Base-by-base conservation (phyloP, 1,140 invertebrate genomes). In the Agraylea sexmaculata region DNA sequence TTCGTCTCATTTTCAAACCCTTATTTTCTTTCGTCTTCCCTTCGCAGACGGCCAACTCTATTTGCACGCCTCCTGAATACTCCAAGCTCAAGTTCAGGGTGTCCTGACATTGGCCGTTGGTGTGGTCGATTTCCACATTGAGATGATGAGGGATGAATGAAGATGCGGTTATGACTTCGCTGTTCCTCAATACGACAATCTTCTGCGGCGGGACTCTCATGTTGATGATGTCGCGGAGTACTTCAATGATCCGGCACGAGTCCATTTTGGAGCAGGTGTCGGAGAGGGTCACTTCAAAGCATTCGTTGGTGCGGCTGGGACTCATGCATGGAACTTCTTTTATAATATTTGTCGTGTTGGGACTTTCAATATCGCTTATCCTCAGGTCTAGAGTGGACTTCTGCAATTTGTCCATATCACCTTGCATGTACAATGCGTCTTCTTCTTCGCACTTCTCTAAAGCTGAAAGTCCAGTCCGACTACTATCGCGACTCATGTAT, bases 1-100 rank as follows among this genome's bases (percentile, higher is more conserved):
- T 88, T 56, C 87, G 70, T 40, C 88, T 66, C 73, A 94, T 79
- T 54, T 91, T 91, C 42, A 94, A 72, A 5, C 87, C 85, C 50
- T 87, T 89, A 30, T 78, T 75, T 53, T 83, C 78, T 45, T 75
- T 74, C 33, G 68, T 71, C 43, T 79, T 80, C 18, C 76, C 78
- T 50, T 85, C 78, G 54, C 77, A 85, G 1, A 91, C 77, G 51
- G 86, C 78, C 45, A 92, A 57, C 56, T 91, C 87, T 32, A 91
- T 88, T 59, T 90, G 83, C 47, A 90, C 78, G 3, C 86, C 86
- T 3, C 81, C 82, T 0, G 83, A 84, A 57, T 86, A 87, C 58
- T 85, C 80, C 36, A 90, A 58, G 44, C 73, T 80, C 2, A 80
- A 55, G 50, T 71, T 71, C 3, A 71, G 69, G 2, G 63, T 66